Evolutionary conservation across 2,888 invertebrate species (phyloP).

Genomic region (Tipula lateralis): DNA sequence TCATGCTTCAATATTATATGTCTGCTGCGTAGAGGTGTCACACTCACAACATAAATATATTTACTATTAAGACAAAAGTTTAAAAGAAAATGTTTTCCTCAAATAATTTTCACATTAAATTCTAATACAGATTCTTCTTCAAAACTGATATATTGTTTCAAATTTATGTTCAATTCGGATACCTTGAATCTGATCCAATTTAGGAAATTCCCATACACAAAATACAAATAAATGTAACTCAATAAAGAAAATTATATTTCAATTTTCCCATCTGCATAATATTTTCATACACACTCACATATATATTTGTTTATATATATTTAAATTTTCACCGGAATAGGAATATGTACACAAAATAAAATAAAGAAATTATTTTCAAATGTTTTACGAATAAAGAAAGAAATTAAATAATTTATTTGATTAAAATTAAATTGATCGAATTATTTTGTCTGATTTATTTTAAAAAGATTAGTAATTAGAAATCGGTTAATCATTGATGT

Average conservation of each 20-base stretch:
- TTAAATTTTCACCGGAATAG: not conserved
- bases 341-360: not conserved
- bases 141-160: not conserved
- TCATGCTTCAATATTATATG: too few relatives aligned
- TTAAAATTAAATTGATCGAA: not conserved
- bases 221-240: not conserved
- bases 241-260: not conserved
- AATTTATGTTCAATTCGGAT: not conserved
- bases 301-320: not conserved
- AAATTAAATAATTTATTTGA: not conserved
- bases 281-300: not conserved
- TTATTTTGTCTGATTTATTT: not conserved
- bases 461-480: not conserved
- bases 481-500: not conserved
- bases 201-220: not conserved
- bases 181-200: not conserved
- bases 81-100: not conserved
- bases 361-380: not conserved
- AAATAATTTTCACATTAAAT: not conserved
- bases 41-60: not conserved
- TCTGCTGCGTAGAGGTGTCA: too few relatives aligned
- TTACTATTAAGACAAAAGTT: not conserved
- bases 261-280: not conserved
- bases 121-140: not conserved
- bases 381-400: too few relatives aligned